These are phyloP conservation scores for Dipodomys merriami DNA, from an alignment of 2,113 vertebrate genomes.

Conservation along the genomic window DNA sequence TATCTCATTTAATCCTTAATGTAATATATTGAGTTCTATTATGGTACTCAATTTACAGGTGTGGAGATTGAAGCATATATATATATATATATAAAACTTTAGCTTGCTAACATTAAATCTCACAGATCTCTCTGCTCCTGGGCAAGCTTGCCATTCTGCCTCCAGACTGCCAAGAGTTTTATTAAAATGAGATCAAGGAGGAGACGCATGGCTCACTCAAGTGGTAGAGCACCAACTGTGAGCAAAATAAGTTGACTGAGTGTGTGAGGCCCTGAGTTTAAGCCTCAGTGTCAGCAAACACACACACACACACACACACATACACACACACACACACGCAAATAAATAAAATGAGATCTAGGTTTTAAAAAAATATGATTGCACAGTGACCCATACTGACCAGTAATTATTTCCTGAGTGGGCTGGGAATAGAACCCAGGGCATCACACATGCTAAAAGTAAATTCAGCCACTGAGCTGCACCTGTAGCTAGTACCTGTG, in stretches of 20 bases:
- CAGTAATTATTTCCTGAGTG: background rate
- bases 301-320: too few relatives aligned
- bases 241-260: too few relatives aligned
- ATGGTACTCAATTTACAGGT: background rate
- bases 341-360: too few relatives aligned
- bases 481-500: too few relatives aligned
- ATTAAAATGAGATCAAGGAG: background rate
- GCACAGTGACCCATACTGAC: background rate
- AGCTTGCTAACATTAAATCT: background rate
- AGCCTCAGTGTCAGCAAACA: too few relatives aligned
- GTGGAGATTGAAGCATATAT: background rate
- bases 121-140: background rate
- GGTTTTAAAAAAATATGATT: background rate
- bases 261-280: too few relatives aligned
- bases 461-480: background rate
- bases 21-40: background rate
- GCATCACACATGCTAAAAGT: too few relatives aligned
- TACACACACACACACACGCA: too few relatives aligned
- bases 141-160: background rate
- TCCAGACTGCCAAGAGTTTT: background rate
- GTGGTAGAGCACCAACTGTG: too few relatives aligned
- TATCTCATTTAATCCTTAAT: background rate
- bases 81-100: too few relatives aligned
- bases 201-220: too few relatives aligned
- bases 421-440: background rate